phyloP scores from a whole-genome alignment of 2,113 vertebrate species.

The Rhabdomys dilectus region DNA sequence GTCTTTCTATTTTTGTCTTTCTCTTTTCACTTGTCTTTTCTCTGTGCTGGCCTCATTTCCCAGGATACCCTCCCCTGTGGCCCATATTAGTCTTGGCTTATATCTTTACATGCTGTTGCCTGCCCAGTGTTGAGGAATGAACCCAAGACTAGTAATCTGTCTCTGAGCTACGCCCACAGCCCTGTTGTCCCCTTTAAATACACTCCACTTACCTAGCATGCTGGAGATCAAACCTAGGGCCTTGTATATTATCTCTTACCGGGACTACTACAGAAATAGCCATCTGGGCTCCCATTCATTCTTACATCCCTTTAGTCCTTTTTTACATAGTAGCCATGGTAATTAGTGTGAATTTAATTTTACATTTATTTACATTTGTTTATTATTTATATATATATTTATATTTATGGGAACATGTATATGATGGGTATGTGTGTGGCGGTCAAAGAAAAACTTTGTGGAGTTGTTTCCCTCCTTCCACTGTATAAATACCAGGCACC shows the following conservation, averaged over 20 bases:
- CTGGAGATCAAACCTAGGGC: not conserved
- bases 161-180: not conserved
- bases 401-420: not conserved
- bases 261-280: not conserved
- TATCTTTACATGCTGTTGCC: not conserved
- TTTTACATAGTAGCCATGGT: not conserved
- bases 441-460: not conserved
- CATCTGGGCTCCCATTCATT: not conserved
- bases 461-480: not conserved
- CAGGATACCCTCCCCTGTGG: not conserved
- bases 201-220: not conserved
- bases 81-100: not conserved
- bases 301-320: not conserved
- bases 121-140: not conserved
- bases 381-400: not conserved
- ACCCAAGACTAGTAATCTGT: not conserved
- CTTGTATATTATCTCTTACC: too few species aligned
- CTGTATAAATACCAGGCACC: not conserved
- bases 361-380: not conserved
- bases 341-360: not conserved
- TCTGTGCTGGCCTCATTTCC: not conserved
- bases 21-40: not conserved
- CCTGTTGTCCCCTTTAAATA: not conserved
- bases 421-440: not conserved
- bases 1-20: not conserved